Evolutionary conservation across 2,888 invertebrate genomes (phyloP).

Genomic region (Myathropa florea): DNA sequence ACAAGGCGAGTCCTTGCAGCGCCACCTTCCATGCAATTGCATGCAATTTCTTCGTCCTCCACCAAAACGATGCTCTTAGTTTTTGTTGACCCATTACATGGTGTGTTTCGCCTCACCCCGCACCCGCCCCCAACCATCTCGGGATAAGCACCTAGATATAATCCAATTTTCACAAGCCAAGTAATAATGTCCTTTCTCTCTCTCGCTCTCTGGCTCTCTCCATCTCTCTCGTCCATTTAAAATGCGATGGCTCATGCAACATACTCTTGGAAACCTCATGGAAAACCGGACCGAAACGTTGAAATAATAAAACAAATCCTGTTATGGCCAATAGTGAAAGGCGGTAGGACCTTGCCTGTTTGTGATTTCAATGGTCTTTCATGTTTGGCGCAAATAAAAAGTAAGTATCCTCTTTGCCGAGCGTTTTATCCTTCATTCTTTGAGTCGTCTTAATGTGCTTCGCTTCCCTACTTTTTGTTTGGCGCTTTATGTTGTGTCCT

Average conservation of each 20-base stretch:
- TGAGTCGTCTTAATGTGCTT: slow-evolving; percentile 28
- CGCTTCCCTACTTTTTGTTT: background rate
- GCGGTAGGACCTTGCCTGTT: slow-evolving; percentile 78
- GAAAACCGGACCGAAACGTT: slow-evolving; percentile 27
- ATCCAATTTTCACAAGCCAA: slow-evolving; percentile 69
- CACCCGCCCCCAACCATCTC: slow-evolving; percentile 18
- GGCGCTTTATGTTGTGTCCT: background rate
- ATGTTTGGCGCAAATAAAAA: slow-evolving; percentile 84
- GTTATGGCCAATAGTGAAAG: slow-evolving; percentile 75
- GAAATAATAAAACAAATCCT: slow-evolving; percentile 64
- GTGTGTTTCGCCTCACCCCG: slow-evolving; percentile 1
- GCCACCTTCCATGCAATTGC: slow-evolving; percentile 39
- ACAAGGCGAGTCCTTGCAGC: background rate
- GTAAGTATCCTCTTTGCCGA: slow-evolving; percentile 76
- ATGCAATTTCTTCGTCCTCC: slow-evolving; percentile 39
- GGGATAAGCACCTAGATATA: slow-evolving; percentile 46
- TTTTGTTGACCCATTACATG: slow-evolving; percentile 58
- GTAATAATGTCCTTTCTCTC: slow-evolving; percentile 63
- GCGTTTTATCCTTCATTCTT: slow-evolving; percentile 11
- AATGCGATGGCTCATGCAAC: slow-evolving; percentile 41
- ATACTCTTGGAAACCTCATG: background rate
- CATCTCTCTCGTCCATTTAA: background rate
- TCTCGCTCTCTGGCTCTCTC: slow-evolving; percentile 17
- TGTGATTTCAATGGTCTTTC: slow-evolving; percentile 85
- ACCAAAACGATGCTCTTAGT: slow-evolving; percentile 60